Conservation (phyloP, 2,797 vertebrate genomes). For the Coracias cyanogaster region DNA sequence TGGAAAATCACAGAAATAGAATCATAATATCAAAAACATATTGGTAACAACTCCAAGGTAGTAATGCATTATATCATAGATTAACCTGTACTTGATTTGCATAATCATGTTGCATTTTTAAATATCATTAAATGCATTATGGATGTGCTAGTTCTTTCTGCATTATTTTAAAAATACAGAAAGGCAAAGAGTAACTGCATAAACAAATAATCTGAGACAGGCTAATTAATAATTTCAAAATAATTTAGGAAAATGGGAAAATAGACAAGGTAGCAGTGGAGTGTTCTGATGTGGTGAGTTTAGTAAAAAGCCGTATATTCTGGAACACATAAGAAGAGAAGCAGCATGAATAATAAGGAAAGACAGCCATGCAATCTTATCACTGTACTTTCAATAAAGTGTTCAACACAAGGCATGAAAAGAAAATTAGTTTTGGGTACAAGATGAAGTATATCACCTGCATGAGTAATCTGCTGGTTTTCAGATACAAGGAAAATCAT, state of each 20-base stretch:
- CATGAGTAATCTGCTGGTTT: conserved; percentile 71
- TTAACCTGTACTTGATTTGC: background rate
- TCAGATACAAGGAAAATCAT: conserved; percentile 71
- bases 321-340: background rate
- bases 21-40: background rate
- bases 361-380: background rate
- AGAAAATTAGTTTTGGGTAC: background rate
- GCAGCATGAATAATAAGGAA: background rate
- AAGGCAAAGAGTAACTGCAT: background rate
- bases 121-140: background rate
- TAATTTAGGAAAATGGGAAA: background rate
- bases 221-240: background rate
- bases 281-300: background rate
- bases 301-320: background rate
- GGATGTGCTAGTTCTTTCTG: background rate
- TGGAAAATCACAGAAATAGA: background rate
- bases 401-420: background rate
- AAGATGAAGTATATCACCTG: conserved; percentile 63
- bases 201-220: background rate
- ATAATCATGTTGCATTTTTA: background rate
- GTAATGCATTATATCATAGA: background rate
- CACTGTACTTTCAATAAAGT: background rate
- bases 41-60: background rate
- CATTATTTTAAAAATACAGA: background rate
- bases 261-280: background rate